These are phyloP conservation scores for Diabrotica virgifera DNA, from an alignment of 1,140 invertebrate genomes.

Conservation along the genomic window DNA sequence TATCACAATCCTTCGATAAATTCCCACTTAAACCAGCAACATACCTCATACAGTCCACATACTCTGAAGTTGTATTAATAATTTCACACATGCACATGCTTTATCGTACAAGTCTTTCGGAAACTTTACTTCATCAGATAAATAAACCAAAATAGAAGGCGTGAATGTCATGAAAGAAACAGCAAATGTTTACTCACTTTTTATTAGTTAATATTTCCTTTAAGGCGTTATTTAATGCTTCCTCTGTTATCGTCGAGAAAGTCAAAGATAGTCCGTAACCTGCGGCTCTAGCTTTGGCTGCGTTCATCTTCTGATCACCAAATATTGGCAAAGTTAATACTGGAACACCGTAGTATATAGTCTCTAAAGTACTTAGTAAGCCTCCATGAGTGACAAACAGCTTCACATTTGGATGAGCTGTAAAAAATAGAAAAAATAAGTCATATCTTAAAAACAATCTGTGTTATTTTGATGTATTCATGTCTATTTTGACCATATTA, in stretches of 20 bases:
- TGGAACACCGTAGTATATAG: constrained; percentile 45
- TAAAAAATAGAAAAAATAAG: constrained; percentile 11
- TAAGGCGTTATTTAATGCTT: constrained; percentile 12
- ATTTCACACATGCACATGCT: too few relatives aligned
- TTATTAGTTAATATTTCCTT: neutral
- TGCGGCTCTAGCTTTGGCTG: constrained; percentile 28
- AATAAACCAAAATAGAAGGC: too few relatives aligned
- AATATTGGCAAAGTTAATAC: constrained; percentile 68
- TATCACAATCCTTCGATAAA: too few relatives aligned
- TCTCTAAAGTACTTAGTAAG: constrained; percentile 65
- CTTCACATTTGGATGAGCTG: constrained; percentile 65
- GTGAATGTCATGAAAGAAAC: too few relatives aligned
- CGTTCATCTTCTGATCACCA: constrained; percentile 60
- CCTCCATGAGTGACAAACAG: constrained; percentile 74
- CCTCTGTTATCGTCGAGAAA: constrained; percentile 37
- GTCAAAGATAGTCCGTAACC: constrained; percentile 45
- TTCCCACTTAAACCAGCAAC: too few relatives aligned
- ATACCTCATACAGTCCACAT: too few relatives aligned
- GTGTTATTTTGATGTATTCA: too few relatives aligned
- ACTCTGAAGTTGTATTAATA: too few relatives aligned
- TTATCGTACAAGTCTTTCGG: too few relatives aligned
- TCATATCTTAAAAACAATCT: too few relatives aligned
- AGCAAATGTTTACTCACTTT: neutral
- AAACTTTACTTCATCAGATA: too few relatives aligned
- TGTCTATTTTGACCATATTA: too few relatives aligned